Conservation (phyloP, 1,140 invertebrate genomes). For the Ridgeia piscesae region DNA sequence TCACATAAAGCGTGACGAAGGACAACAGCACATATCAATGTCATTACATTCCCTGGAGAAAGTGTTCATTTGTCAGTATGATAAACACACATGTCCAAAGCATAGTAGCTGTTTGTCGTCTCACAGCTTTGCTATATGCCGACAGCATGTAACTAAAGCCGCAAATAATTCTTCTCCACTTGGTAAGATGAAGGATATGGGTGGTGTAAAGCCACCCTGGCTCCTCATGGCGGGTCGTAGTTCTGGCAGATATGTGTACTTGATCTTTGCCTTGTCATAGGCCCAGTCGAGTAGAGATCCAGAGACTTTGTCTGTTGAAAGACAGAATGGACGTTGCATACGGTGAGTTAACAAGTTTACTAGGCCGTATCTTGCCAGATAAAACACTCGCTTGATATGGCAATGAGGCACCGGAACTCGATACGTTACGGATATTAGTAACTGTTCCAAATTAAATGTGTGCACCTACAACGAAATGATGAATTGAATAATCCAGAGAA, state of each 20-base stretch:
- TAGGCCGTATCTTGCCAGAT: not conserved
- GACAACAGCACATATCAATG: not conserved
- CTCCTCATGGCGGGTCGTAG: not conserved
- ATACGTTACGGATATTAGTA: not conserved
- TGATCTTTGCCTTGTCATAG: not conserved
- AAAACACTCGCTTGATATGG: not conserved
- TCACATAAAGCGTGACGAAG: not conserved
- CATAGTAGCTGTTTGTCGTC: not conserved
- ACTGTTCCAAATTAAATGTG: not conserved
- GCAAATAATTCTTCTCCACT: slow-evolving; percentile 25
- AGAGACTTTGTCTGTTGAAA: not conserved
- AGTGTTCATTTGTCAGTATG: not conserved
- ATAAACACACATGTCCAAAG: not conserved
- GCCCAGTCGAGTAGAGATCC: slow-evolving; percentile 14
- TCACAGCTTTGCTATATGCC: not conserved
- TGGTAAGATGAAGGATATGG: slow-evolving; percentile 15
- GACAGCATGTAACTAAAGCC: not conserved
- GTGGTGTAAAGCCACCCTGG: not conserved
- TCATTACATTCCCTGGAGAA: not conserved
- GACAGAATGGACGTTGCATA: not conserved
- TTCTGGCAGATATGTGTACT: not conserved
- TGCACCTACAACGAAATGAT: not conserved
- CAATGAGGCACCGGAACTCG: not conserved
- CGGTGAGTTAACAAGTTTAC: not conserved
- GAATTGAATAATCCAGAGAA: not conserved